Conservation (phyloP, 2,113 vertebrate species). For the Centropristis striata region DNA sequence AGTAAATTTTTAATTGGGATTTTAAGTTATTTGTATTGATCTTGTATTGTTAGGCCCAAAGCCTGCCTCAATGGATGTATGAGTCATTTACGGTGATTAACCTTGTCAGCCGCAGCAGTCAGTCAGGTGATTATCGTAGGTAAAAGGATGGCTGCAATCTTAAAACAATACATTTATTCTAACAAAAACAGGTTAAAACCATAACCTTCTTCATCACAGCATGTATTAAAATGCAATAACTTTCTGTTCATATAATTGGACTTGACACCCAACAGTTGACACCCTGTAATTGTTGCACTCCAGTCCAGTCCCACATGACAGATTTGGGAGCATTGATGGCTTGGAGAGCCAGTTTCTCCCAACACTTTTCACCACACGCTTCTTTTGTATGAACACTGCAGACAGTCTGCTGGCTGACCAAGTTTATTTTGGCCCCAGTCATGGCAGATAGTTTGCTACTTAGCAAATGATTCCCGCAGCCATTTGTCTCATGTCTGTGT, state of each 20-base stretch:
- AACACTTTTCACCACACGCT: slow-evolving; percentile 53
- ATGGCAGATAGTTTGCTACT: slow-evolving; percentile 72
- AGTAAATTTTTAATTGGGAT: slow-evolving; percentile 56
- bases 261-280: slow-evolving; percentile 56
- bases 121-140: not conserved
- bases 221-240: slow-evolving; percentile 30
- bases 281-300: slow-evolving; percentile 52
- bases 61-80: slow-evolving; percentile 39
- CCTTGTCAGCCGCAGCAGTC: slow-evolving; percentile 13
- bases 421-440: slow-evolving; percentile 76
- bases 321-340: slow-evolving; percentile 34
- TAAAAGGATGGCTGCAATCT: slow-evolving; percentile 12
- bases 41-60: slow-evolving; percentile 13
- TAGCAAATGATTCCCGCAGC: slow-evolving; percentile 77
- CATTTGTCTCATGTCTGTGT: slow-evolving; percentile 14
- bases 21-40: slow-evolving; percentile 54
- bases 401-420: slow-evolving; percentile 65
- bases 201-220: not conserved
- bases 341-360: slow-evolving; percentile 52
- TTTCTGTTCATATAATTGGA: slow-evolving; percentile 35
- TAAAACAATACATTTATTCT: slow-evolving; percentile 27
- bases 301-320: slow-evolving; percentile 50
- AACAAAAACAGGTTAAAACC: slow-evolving; percentile 12
- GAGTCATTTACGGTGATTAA: slow-evolving; percentile 52
- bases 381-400: slow-evolving; percentile 66